phyloP scores from a whole-genome alignment of 2,888 invertebrate genomes.

The Globia sparganii region DNA sequence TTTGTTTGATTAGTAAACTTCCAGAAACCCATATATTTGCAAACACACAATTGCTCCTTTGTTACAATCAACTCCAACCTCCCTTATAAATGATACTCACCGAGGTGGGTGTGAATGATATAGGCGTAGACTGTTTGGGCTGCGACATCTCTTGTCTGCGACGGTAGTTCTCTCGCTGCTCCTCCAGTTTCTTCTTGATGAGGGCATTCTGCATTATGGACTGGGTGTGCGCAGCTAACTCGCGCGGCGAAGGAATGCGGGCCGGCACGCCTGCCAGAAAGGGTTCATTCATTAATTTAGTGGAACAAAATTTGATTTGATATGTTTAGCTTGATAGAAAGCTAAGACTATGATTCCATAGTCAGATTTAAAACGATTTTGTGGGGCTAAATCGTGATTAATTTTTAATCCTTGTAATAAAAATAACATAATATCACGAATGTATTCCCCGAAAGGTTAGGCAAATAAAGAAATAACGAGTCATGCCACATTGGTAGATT shows the following conservation, averaged over 20 bases:
- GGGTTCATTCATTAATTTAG: conserved; percentile 66
- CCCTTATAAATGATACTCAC: conserved; percentile 77
- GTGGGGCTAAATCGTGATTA: background rate
- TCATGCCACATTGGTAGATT: background rate
- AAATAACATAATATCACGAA: background rate
- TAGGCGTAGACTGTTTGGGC: conserved; percentile 89
- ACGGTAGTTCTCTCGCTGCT: conserved; percentile 95
- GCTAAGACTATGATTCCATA: background rate
- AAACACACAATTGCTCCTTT: too few relatives aligned
- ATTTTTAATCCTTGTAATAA: background rate
- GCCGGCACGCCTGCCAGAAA: conserved; percentile 91
- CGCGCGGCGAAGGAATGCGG: conserved; percentile 95
- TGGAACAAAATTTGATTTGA: conserved; percentile 22
- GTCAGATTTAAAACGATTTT: background rate
- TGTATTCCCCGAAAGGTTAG: background rate
- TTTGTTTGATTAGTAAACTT: too few relatives aligned
- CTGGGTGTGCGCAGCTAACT: conserved; percentile 96
- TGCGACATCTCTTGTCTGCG: conserved; percentile 92
- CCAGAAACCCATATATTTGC: too few relatives aligned
- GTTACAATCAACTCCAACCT: too few relatives aligned
- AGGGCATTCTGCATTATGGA: conserved; percentile 96
- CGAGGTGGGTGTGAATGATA: conserved; percentile 98
- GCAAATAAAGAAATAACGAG: background rate
- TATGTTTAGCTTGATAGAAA: background rate
- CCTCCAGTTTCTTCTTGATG: conserved; percentile 96